Base-by-base conservation (phyloP, 2,888 invertebrate genomes). In the Caenorhabditis sp. region DNA sequence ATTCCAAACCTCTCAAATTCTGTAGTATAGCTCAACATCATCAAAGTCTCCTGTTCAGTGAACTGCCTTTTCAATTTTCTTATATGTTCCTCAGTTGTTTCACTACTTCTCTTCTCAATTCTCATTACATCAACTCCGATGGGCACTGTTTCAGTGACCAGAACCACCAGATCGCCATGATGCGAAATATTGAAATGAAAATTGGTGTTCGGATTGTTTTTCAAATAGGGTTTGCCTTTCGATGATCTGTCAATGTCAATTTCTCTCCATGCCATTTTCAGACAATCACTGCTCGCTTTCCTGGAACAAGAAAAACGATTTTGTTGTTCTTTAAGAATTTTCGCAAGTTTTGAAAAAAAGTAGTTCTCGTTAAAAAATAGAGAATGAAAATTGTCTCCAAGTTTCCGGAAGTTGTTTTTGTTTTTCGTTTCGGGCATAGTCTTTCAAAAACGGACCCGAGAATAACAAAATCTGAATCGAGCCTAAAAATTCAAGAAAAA, bases 91-190 rank as follows among this genome's bases (percentile, higher is more conserved):
- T 53, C 57, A 51, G 71, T 67, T 17, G 63, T 75, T 21, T 58
- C 69, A 58, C 66, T 61, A 50, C 83, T 66, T 54, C 70, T 65
- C 58, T 81, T 81, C 58, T 84, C 80, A 24, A 87, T 70, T 57
- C 78, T 59, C 87, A 87, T 87, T 26, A 87, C 86, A 76, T 87
- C 87, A 5, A 87, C 84, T 21, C 87, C 69, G 49, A 75, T 57
- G 24, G 31, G 55, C 10, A 24, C 14, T 21, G 49, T 14, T 12
- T 55, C 64, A 0, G 77, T 72, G 10, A 78, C 82, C 54, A 81
- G 57, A 8, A 82, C 81, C 10, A 88, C 85, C 21, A 81, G 77
- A 64, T 88, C 87, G 12, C 88, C 88, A 70, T 88, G 86, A 77
- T 87, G 87, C 0, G 88, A 83, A 3, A 86, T 76, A 62, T 87